phyloP scores from a whole-genome alignment of 2,113 vertebrate genomes.

The Elaphurus davidianus region DNA sequence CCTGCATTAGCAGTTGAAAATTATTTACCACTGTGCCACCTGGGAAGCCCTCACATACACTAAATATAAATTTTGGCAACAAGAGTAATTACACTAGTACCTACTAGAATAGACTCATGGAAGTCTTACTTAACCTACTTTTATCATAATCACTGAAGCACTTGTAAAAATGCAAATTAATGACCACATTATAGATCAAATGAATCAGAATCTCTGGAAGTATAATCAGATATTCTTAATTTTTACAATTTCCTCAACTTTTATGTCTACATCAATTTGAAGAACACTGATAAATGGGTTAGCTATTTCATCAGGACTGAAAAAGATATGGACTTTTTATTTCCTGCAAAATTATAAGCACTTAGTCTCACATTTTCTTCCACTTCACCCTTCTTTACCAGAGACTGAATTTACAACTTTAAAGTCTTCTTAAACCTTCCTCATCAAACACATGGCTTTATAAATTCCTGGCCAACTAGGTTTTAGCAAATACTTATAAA shows the following conservation, averaged over 20 bases:
- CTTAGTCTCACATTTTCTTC: neutral
- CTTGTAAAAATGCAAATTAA: neutral
- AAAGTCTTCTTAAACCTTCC: neutral
- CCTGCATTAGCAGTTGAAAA: neutral
- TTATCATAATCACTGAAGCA: neutral
- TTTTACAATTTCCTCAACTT: neutral
- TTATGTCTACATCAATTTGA: neutral
- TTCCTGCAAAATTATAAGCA: neutral
- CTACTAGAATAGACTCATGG: neutral
- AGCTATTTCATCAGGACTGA: neutral
- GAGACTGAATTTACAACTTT: neutral
- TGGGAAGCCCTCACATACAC: neutral
- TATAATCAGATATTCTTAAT: neutral
- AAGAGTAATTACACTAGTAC: neutral
- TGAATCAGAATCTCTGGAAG: neutral
- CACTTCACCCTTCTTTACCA: neutral
- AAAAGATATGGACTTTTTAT: neutral
- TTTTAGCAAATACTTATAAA: conserved; percentile 6
- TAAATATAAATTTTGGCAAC: neutral
- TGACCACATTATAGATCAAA: neutral
- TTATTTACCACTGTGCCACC: neutral
- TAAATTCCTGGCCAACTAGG: neutral
- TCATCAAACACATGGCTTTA: neutral
- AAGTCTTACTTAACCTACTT: neutral
- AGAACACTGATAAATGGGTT: neutral